These are phyloP conservation scores for Aythya baeri DNA, from an alignment of 2,113 vertebrate genomes.

Conservation along the genomic window DNA sequence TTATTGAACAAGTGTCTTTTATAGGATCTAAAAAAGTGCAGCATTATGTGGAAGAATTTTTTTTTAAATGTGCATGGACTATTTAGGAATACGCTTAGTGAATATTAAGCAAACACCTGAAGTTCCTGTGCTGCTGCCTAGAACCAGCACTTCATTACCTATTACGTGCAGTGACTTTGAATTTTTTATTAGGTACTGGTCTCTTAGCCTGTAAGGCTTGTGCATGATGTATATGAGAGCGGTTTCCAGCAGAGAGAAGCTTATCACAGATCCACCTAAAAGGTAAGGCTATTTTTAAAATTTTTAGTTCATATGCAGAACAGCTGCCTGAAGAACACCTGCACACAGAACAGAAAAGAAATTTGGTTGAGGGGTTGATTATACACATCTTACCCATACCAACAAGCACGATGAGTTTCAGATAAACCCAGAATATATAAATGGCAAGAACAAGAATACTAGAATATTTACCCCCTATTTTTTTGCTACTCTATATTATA, in stretches of 20 bases:
- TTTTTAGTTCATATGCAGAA: slow-evolving; percentile 53
- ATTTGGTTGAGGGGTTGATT: slow-evolving; percentile 45
- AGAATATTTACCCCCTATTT: background rate
- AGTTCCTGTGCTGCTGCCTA: slow-evolving; percentile 56
- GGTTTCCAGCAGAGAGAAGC: slow-evolving; percentile 59
- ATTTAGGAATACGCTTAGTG: slow-evolving; percentile 55
- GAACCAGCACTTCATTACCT: slow-evolving; percentile 73
- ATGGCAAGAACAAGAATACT: background rate
- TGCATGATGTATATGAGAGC: slow-evolving; percentile 35
- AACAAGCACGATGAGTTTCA: background rate
- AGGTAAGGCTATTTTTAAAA: slow-evolving; percentile 56
- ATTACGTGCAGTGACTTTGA: slow-evolving; percentile 58
- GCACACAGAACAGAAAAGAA: slow-evolving; percentile 17
- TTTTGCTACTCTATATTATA: background rate
- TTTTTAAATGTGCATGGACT: slow-evolving; percentile 54
- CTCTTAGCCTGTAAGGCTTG: slow-evolving; percentile 65
- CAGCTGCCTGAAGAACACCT: slow-evolving; percentile 50
- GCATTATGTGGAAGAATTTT: slow-evolving; percentile 49
- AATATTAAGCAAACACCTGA: slow-evolving; percentile 75
- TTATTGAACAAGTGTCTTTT: slow-evolving; percentile 72
- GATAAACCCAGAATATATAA: slow-evolving; percentile 18
- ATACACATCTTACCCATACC: background rate
- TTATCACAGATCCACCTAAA: slow-evolving; percentile 66
- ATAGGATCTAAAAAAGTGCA: slow-evolving; percentile 44
- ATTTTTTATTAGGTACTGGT: slow-evolving; percentile 69